phyloP scores from a whole-genome alignment of 2,113 vertebrate species.

The Malurus melanocephalus region DNA sequence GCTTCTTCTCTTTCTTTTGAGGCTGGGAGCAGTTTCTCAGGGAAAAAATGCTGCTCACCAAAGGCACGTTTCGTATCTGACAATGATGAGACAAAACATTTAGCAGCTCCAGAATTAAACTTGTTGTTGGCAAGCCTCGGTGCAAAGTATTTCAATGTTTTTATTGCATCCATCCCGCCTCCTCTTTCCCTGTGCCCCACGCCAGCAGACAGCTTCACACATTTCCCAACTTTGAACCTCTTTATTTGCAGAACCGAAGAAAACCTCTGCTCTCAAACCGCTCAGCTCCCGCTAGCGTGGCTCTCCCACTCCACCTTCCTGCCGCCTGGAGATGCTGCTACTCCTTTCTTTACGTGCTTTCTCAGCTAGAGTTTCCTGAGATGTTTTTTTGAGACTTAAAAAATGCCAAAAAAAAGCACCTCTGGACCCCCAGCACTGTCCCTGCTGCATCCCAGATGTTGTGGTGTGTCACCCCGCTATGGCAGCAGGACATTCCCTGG shows the following conservation, averaged over 20 bases:
- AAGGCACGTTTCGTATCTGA: not conserved
- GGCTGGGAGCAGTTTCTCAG: not conserved
- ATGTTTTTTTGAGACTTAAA: not conserved
- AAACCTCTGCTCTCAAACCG: not conserved
- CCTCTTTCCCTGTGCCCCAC: not conserved
- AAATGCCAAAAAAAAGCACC: rapidly evolving
- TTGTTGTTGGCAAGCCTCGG: not conserved
- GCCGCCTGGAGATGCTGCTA: not conserved
- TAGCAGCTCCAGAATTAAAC: not conserved
- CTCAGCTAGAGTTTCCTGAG: not conserved
- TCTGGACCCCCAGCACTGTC: no score
- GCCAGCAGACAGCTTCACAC: not conserved
- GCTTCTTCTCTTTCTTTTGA: not conserved
- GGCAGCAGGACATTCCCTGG: not conserved
- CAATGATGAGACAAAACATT: not conserved
- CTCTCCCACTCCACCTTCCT: constrained; percentile 61
- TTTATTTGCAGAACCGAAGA: not conserved
- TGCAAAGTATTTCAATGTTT: not conserved
- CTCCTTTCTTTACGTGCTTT: not conserved
- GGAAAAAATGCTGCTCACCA: not conserved
- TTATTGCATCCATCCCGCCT: not conserved
- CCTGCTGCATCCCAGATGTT: not conserved
- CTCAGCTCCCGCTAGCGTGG: not conserved
- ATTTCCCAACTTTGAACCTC: not conserved
- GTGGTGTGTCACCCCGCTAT: rapidly evolving